Base-by-base conservation (phyloP, 2,797 vertebrate species). In the Mionectes olivaceus region DNA sequence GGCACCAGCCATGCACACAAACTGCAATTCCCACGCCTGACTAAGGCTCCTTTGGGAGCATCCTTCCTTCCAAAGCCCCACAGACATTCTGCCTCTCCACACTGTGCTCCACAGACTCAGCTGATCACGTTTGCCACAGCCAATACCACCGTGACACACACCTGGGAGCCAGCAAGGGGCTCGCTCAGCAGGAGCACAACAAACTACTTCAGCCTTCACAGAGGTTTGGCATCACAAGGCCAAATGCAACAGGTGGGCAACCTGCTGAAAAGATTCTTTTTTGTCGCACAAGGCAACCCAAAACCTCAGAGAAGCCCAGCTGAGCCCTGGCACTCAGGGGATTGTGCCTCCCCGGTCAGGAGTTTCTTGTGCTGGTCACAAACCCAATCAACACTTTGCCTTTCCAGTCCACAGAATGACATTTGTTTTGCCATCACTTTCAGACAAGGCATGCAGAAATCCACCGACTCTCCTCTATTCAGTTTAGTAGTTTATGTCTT, bases 281-380 rank as follows among this genome's bases (percentile, higher is more conserved):
- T 67, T 47, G 37, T 67, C 32, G 19, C 23, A 14, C 4, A 24
- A 60, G 68, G 39, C 59, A 80, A 43, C 49, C 21, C 25, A 61
- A 32, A 60, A 52, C 5, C 17, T 46, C 33, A 4, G 39, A 49
- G 57, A 74, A 78, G 67, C 23, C 35, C 47, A 41, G 28, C 35
- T 25, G 75, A 70, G 35, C 13, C 73, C 37, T 23, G 15, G 46
- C 24, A 4, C 3, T 14, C 3, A 4, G 0, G 1, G 61, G 22
- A n/a, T 14, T 1, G 0, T 22, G 28, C 11, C 32, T n/a, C 28
- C 22, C n/a, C 2, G 2, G 30, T 5, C 49, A n/a, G 52, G 28
- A 44, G 44, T 17, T 43, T 7, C 8, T 28, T 22, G 17, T 53
- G 46, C 56, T 77, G 68, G 49, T 13, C n/a, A 19, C 4, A 3